A percentile compares a stretch with the other conserved stretches of the same genome.
phyloP scores from a whole-genome alignment of 2,797 vertebrate species.

The Basileuterus tristriatus region DNA sequence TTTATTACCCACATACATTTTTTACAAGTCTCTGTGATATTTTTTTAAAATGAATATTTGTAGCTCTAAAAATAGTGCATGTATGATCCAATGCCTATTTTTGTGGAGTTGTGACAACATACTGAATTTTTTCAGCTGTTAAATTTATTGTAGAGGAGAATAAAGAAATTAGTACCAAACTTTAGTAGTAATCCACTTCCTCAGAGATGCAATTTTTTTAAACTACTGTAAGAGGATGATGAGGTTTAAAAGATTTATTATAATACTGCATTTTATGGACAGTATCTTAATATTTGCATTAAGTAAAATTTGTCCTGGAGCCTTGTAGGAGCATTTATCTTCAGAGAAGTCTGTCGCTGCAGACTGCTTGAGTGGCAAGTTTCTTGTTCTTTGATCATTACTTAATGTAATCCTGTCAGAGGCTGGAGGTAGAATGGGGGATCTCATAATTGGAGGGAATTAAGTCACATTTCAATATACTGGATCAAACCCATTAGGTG shows the following conservation, averaged over 20 bases:
- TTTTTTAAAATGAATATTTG: background rate
- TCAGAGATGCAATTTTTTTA: background rate
- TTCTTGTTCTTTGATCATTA: slow-evolving; percentile 64
- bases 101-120: background rate
- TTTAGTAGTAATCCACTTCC: background rate
- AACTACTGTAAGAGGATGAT: background rate
- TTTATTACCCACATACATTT: background rate
- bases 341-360: background rate
- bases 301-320: background rate
- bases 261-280: background rate
- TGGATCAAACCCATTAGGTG: slow-evolving; percentile 29
- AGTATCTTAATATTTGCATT: slow-evolving; percentile 28
- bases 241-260: slow-evolving; percentile 48
- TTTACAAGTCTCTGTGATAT: background rate
- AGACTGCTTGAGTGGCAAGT: slow-evolving; percentile 52
- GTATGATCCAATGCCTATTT: background rate
- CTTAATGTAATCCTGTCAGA: slow-evolving; percentile 58
- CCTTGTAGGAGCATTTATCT: slow-evolving; percentile 21
- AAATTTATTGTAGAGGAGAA: background rate
- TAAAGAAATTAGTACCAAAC: background rate
- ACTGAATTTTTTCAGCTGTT: background rate
- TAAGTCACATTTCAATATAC: slow-evolving; percentile 11
- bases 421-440: background rate
- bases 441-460: background rate
- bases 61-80: background rate